These are phyloP conservation scores for Orius insidiosus DNA, from an alignment of 1,140 invertebrate genomes.

Conservation along the genomic window DNA sequence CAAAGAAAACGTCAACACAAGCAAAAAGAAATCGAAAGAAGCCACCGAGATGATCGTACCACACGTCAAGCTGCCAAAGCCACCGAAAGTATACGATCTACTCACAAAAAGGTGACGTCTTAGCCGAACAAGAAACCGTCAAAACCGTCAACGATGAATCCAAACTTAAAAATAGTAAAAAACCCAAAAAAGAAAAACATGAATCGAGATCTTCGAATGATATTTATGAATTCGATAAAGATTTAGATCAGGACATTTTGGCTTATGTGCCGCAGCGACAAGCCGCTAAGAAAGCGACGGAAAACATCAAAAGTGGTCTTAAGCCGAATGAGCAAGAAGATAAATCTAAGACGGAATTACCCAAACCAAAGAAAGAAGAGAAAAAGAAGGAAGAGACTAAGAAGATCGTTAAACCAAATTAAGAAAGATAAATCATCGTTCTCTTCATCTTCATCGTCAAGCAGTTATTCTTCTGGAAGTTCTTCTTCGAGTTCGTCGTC, in stretches of 20 bases:
- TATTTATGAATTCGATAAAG: constrained; percentile 43
- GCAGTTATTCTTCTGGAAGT: constrained; percentile 29
- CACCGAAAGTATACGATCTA: constrained; percentile 56
- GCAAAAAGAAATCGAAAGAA: constrained; percentile 32
- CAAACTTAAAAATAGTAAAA: constrained; percentile 24
- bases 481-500: constrained; percentile 28
- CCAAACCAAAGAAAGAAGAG: constrained; percentile 8
- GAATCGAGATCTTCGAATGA: constrained; percentile 24
- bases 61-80: constrained; percentile 78
- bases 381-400: constrained; percentile 20
- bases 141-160: constrained; percentile 23
- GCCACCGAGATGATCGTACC: constrained; percentile 73
- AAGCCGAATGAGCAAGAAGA: constrained; percentile 23
- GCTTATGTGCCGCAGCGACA: constrained; percentile 75
- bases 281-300: constrained; percentile 78
- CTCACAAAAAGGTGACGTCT: constrained; percentile 21
- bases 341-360: constrained; percentile 13
- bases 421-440: constrained; percentile 22
- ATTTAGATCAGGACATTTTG: constrained; percentile 48
- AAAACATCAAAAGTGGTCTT: constrained; percentile 64
- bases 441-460: constrained; percentile 26
- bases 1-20: constrained; percentile 36
- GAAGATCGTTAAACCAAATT: not conserved
- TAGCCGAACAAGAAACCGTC: constrained; percentile 22
- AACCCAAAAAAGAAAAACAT: constrained; percentile 15